Conservation (phyloP, 2,888 invertebrate genomes). For the Xanthorhoe spadicearia region DNA sequence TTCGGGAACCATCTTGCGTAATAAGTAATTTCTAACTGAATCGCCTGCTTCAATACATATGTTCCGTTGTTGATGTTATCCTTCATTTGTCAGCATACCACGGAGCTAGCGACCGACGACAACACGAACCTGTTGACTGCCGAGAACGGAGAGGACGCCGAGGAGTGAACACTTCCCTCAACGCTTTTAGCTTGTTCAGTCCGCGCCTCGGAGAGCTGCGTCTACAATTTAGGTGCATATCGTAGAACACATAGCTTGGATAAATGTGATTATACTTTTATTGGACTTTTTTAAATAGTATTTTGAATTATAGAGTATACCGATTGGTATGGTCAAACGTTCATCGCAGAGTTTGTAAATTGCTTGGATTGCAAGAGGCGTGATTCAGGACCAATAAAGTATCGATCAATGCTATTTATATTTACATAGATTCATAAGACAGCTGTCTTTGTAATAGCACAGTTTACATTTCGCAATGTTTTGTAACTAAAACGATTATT, state of each 20-base stretch:
- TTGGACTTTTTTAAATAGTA: slow-evolving; percentile 21
- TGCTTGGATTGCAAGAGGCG: slow-evolving; percentile 23
- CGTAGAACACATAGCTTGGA: slow-evolving; percentile 43
- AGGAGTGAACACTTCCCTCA: slow-evolving; percentile 62
- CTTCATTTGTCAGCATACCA: slow-evolving; percentile 59
- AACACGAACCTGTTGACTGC: slow-evolving; percentile 80
- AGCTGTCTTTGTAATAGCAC: slow-evolving; percentile 3
- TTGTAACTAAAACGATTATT: slow-evolving; percentile 13
- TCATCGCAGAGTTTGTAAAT: slow-evolving; percentile 25
- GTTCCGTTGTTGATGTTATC: slow-evolving; percentile 53
- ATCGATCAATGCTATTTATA: slow-evolving; percentile 9
- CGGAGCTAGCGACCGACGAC: slow-evolving; percentile 77
- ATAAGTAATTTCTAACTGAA: slow-evolving; percentile 15
- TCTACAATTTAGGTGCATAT: slow-evolving; percentile 60
- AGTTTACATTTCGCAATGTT: slow-evolving; percentile 10
- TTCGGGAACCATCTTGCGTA: background rate
- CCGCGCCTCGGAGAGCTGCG: slow-evolving; percentile 58
- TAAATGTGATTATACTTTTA: slow-evolving; percentile 29
- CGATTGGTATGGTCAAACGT: slow-evolving; percentile 25
- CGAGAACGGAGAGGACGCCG: slow-evolving; percentile 77
- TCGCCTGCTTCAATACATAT: slow-evolving; percentile 15
- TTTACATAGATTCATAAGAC: slow-evolving; percentile 7
- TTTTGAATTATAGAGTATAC: slow-evolving; percentile 25
- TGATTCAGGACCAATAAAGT: slow-evolving; percentile 29
- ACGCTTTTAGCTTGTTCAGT: slow-evolving; percentile 63